Conservation (phyloP, 2,113 vertebrate species). For the Platichthys flesus region DNA sequence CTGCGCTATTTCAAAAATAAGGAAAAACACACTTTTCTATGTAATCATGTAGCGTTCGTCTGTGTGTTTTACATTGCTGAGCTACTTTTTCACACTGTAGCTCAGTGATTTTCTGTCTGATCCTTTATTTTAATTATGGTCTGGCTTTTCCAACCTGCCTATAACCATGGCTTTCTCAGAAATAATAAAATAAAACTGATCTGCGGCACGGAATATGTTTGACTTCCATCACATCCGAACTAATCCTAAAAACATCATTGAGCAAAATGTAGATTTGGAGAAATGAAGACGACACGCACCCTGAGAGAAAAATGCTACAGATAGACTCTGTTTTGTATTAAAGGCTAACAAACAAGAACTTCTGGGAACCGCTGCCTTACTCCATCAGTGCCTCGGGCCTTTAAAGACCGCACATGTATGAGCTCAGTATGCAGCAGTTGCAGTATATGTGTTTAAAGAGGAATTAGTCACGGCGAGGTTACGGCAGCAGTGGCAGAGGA, state of each 20-base stretch:
- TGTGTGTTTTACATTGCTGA: too few relatives aligned
- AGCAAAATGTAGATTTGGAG: too few relatives aligned
- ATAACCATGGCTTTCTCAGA: too few relatives aligned
- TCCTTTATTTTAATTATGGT: too few relatives aligned
- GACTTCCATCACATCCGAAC: too few relatives aligned
- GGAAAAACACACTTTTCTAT: not conserved
- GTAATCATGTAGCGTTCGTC: not conserved
- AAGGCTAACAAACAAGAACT: not conserved
- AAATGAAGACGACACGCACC: not conserved
- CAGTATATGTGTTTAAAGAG: constrained; percentile 24
- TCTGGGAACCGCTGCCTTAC: not conserved
- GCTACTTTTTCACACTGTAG: too few relatives aligned
- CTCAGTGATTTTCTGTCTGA: not conserved
- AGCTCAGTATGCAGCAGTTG: constrained; percentile 13
- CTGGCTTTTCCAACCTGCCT: too few relatives aligned
- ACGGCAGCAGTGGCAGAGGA: constrained; percentile 26
- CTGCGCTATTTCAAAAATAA: not conserved
- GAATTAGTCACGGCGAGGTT: constrained; percentile 23
- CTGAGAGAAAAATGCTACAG: not conserved
- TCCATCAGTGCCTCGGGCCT: not conserved
- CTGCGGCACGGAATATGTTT: too few relatives aligned
- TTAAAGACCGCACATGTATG: not conserved
- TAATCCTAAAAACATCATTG: too few relatives aligned
- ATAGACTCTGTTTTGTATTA: not conserved
- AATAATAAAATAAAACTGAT: too few relatives aligned